A percentile compares a stretch with the other conserved stretches of the same genome.
Evolutionary conservation across 37 sponge, comb jelly and placozoan genomes (phyloP).

Genomic region (Hormiphora californensis): DNA sequence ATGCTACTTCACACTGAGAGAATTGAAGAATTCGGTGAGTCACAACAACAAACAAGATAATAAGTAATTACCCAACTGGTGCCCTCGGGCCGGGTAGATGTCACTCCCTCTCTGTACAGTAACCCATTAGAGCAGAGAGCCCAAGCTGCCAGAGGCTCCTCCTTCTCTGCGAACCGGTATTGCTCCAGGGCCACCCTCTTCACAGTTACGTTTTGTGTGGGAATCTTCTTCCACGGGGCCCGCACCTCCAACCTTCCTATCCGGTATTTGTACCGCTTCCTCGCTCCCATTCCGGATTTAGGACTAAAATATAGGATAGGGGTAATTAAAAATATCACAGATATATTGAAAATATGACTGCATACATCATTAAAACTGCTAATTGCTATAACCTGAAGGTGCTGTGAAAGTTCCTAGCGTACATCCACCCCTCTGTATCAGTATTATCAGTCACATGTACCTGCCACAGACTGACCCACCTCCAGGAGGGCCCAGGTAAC

Average conservation of each 20-base stretch:
- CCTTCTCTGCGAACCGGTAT: neutral
- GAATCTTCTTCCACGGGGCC: constrained; percentile 20
- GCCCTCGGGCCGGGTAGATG: neutral
- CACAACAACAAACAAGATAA: neutral
- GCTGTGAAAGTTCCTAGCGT: constrained; percentile 10
- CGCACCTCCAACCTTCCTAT: neutral
- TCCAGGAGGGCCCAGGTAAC: neutral
- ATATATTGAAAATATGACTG: too few species aligned
- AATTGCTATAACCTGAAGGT: too few species aligned
- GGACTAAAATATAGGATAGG: too few species aligned
- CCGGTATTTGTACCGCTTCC: neutral
- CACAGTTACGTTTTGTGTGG: neutral
- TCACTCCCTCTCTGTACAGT: constrained; percentile 10
- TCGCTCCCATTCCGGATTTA: neutral
- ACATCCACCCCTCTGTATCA: neutral
- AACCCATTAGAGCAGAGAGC: neutral
- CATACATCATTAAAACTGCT: too few species aligned
- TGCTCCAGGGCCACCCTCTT: neutral
- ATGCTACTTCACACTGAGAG: too few species aligned
- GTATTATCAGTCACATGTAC: neutral
- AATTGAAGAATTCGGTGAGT: too few species aligned
- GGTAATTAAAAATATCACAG: too few species aligned
- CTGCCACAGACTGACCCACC: neutral
- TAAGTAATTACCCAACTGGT: neutral
- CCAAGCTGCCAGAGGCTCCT: neutral